Evolutionary conservation across 2,888 invertebrate species (phyloP).

Genomic region (Oscheius sp.): DNA sequence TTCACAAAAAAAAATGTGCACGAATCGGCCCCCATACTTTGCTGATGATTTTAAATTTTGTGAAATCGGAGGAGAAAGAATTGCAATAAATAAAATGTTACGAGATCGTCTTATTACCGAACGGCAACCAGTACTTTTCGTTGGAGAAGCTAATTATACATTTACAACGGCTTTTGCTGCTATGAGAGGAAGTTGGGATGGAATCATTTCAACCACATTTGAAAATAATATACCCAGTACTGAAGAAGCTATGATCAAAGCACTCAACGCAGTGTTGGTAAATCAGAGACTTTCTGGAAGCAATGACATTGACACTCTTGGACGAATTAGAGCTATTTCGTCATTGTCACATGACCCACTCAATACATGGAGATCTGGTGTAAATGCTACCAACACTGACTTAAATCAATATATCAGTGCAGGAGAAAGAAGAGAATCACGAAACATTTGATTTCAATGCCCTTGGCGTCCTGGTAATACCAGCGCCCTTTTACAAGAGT

Average conservation of each 20-base stretch:
- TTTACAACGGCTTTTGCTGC: background rate
- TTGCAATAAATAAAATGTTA: background rate
- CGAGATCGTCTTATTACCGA: background rate
- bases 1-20: too few relatives aligned
- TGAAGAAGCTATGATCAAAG: background rate
- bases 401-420: background rate
- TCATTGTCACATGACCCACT: background rate
- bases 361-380: background rate
- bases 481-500: background rate
- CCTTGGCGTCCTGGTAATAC: background rate
- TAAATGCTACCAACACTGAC: background rate
- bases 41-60: too few relatives aligned
- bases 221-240: background rate
- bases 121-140: background rate
- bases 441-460: background rate
- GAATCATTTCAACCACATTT: background rate
- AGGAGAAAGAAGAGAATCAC: background rate
- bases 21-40: too few relatives aligned
- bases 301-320: background rate
- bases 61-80: too few relatives aligned
- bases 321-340: background rate
- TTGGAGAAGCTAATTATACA: background rate
- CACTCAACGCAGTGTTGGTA: background rate
- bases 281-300: background rate
- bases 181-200: background rate